Evolutionary conservation across 2,888 invertebrate species (phyloP), one percentile per base, ranked within the genome.

Genomic region (Luperina testacea): DNA sequence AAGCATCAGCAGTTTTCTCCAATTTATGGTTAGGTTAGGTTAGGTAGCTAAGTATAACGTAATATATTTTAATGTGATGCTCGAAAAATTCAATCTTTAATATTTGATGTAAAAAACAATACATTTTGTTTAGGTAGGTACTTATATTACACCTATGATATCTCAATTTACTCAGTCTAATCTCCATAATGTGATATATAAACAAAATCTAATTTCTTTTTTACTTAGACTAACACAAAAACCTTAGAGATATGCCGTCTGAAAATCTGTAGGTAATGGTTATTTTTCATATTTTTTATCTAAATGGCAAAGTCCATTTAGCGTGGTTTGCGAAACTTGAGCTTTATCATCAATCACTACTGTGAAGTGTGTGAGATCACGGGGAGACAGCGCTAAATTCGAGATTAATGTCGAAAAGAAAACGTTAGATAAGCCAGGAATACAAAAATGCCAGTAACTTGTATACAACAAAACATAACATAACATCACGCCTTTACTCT

Each of bases 311-410:
- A 61, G 70, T 81, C 76, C 42, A 81, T 83, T 81, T 68, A n/a
- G 65, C 32, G 51, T 59, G 73, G 76, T 83, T 45, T 72, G 57
- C 63, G 85, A 74, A 85, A 83, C 73, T 51, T 48, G 70, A 83
- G 71, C 81, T 45, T 57, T n/a, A 64, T 72, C 83, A 85, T 83
- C 85, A 75, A 83, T 83, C 85, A 83, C n/a, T 64, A 51, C 27
- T 42, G 45, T 72, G 53, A 53, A 80, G 64, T 80, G 72, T 80
- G 48, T 72, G 32, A 63, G 67, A 83, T 53, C 38, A 57, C 38
- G 53, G 17, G 32, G 59, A 61, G 11, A 27, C 27, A 42, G 48
- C 45, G 53, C 15, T 57, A 27, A 57, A 77, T 65, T 70, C 51
- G 64, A 77, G 69, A 70, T 24, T 51, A 70, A 32, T 8, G 24